These are phyloP conservation scores for Latrodectus geometricus DNA, from an alignment of 1,140 invertebrate species.

Conservation along the genomic window DNA sequence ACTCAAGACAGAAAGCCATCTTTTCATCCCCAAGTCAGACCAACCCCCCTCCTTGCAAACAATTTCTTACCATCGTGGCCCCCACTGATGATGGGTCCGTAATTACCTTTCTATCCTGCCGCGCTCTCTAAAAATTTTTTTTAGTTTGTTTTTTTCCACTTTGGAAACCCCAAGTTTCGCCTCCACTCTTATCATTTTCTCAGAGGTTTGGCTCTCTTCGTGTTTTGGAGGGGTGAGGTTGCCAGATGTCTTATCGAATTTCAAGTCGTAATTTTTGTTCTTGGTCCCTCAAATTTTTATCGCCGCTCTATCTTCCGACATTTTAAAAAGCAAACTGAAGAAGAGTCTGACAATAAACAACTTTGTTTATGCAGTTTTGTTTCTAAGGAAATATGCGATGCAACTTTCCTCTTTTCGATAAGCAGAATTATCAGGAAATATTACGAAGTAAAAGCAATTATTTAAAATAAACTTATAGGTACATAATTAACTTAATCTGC, in stretches of 20 bases:
- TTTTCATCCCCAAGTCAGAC: background rate
- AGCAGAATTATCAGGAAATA: too few relatives aligned
- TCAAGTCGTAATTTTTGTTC: too few relatives aligned
- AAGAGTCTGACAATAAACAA: too few relatives aligned
- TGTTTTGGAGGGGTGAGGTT: background rate
- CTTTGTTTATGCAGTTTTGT: too few relatives aligned
- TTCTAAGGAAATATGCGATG: too few relatives aligned
- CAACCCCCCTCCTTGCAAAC: background rate
- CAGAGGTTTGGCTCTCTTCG: background rate
- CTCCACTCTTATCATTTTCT: background rate
- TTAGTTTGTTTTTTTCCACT: background rate
- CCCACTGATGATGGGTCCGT: constrained; percentile 16
- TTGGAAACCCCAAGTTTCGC: background rate
- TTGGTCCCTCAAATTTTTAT: too few relatives aligned
- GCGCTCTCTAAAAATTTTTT: background rate
- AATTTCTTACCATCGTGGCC: background rate
- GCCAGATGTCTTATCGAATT: background rate
- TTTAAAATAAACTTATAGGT: too few relatives aligned
- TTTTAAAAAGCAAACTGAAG: too few relatives aligned
- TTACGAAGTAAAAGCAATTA: too few relatives aligned
- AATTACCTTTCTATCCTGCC: constrained; percentile 49
- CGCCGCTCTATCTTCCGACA: too few relatives aligned
- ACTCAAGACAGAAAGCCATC: background rate
- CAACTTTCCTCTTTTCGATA: too few relatives aligned
- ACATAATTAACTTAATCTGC: too few relatives aligned